Percentiles rank a stretch among this genome's conserved stretches.
These are phyloP conservation scores for Pseudococcus viburni DNA, from an alignment of 2,888 invertebrate genomes.

Conservation along the genomic window DNA sequence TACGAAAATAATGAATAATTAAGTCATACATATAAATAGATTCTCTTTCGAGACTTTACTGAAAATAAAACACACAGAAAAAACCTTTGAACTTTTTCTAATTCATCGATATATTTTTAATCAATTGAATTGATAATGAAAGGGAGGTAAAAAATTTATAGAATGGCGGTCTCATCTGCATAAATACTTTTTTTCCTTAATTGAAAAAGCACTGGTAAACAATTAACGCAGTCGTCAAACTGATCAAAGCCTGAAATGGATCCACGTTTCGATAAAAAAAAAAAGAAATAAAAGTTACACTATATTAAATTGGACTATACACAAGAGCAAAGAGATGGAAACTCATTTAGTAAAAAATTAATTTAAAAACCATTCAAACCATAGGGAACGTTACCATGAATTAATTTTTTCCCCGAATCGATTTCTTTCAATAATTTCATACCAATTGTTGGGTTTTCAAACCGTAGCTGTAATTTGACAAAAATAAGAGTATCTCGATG, in stretches of 20 bases:
- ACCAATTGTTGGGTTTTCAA: neutral
- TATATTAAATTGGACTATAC: neutral
- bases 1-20: too few species aligned
- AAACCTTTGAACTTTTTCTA: slow-evolving; percentile 10
- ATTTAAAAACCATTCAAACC: neutral
- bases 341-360: slow-evolving; percentile 7
- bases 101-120: slow-evolving; percentile 25
- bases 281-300: neutral
- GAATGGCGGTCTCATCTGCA: neutral
- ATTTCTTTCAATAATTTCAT: neutral
- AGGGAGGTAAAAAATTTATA: neutral
- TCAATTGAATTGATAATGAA: slow-evolving; percentile 4
- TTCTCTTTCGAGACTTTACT: too few species aligned
- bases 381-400: neutral
- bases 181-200: slow-evolving; percentile 1
- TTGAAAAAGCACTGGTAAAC: slow-evolving; percentile 4
- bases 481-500: neutral
- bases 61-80: too few species aligned
- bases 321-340: neutral
- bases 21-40: too few species aligned
- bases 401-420: neutral
- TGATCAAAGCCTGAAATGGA: neutral
- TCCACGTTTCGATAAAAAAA: neutral
- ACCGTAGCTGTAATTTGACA: neutral
- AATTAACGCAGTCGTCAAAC: neutral